A percentile compares a stretch with the other conserved stretches of the same genome.
These are phyloP conservation scores for Toxotes chatareus DNA, from an alignment of 2,113 vertebrate species.

Conservation along the genomic window DNA sequence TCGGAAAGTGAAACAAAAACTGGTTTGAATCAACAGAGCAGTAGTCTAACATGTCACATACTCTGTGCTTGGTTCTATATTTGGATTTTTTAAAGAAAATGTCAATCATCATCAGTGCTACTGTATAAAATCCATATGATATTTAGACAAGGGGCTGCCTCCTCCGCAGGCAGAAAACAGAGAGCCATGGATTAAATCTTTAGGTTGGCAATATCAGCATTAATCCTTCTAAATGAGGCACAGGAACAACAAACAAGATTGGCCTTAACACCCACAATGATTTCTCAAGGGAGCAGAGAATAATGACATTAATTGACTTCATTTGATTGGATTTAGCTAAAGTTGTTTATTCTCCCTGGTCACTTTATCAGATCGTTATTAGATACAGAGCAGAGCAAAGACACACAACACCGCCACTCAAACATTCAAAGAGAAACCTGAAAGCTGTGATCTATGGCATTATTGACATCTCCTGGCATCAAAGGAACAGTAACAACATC, in stretches of 20 bases:
- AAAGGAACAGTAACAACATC: neutral
- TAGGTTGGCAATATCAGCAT: conserved; percentile 30
- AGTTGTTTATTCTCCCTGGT: conserved; percentile 47
- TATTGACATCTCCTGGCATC: neutral
- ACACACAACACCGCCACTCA: conserved; percentile 19
- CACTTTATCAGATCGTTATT: conserved; percentile 52
- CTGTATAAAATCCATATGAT: neutral
- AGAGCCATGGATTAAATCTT: conserved; percentile 21
- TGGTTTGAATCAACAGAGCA: neutral
- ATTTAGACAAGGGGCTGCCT: neutral
- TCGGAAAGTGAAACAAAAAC: neutral
- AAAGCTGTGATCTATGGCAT: neutral
- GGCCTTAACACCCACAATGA: conserved; percentile 43
- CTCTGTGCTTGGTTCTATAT: too few relatives aligned
- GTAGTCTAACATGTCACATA: neutral
- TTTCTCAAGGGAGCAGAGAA: conserved; percentile 54
- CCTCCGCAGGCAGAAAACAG: neutral
- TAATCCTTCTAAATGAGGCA: conserved; percentile 49
- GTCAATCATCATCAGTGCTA: neutral
- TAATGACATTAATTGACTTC: conserved; percentile 65
- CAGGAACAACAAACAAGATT: conserved; percentile 42
- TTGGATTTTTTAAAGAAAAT: neutral
- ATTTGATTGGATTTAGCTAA: conserved; percentile 62
- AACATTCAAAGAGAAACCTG: neutral
- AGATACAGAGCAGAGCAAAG: conserved; percentile 17